Conservation (phyloP, 2,113 vertebrate species). For the Lichenostomus cassidix region DNA sequence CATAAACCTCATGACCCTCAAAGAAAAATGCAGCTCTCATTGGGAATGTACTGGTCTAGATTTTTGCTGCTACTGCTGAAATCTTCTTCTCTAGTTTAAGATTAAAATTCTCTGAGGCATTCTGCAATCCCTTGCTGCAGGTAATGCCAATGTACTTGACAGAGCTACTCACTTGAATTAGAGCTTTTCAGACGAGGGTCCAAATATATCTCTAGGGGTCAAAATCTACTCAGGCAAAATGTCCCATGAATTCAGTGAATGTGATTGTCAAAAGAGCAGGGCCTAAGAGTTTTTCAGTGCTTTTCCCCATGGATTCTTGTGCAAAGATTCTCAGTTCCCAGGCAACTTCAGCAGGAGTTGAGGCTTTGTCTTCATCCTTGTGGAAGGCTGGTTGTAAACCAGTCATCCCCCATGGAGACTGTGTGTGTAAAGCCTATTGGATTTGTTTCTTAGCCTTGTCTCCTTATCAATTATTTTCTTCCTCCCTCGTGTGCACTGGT, state of each 20-base stretch:
- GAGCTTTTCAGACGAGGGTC: neutral
- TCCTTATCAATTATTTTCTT: neutral
- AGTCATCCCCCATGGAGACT: neutral
- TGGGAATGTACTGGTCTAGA: conserved; percentile 22
- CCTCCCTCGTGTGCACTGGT: conserved; percentile 4
- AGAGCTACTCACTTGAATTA: neutral
- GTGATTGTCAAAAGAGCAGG: neutral
- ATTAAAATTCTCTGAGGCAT: neutral
- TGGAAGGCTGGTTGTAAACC: neutral
- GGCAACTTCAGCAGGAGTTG: neutral
- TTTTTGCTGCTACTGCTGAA: conserved; percentile 57
- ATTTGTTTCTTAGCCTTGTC: neutral
- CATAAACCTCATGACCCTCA: neutral
- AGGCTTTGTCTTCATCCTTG: neutral
- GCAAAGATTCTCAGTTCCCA: neutral
- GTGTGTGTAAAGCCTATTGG: neutral
- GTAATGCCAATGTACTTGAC: conserved; percentile 12
- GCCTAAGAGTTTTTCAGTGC: neutral
- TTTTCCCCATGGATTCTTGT: neutral
- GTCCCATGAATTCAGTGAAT: conserved; percentile 11
- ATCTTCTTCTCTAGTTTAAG: neutral
- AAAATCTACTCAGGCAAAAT: conserved; percentile 43
- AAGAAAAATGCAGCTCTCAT: conserved; percentile 14
- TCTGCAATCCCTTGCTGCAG: neutral
- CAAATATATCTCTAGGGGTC: neutral